Evolutionary conservation across 2,888 invertebrate genomes (phyloP), one percentile per base, ranked within the genome.

Genomic region (Acanthopleura granulata): DNA sequence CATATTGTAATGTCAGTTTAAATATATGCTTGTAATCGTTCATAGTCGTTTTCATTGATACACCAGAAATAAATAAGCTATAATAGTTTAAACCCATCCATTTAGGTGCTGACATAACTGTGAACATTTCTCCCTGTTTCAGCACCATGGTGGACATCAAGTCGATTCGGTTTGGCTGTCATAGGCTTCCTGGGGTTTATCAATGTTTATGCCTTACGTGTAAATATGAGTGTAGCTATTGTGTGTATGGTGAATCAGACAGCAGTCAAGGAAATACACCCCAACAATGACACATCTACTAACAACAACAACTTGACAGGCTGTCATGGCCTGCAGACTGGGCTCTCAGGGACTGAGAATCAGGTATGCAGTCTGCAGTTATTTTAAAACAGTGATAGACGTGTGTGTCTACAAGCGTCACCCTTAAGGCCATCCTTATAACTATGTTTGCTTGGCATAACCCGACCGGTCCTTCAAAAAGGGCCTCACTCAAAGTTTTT

Each of bases 131-230:
- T 4, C 57, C 27, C 50, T 22, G 27, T 77, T 77, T 51, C 78
- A 80, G 80, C 79, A 15, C 81, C 82, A 71, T 78, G 81, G 78
- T 87, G 84, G 83, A 81, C 81, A 15, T 89, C 89, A 11, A 80
- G 85, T 72, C 86, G 89, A 6, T 78, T 89, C 4, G 82, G 82
- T 9, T 78, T 89, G 69, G 88, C 89, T 4, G 62, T 89, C 25
- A 78, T 90, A 16, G 89, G 86, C 15, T 89, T 88, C 79, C 83
- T 89, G 71, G 88, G 88, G 50, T 89, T 82, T 94, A 95, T 88
- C 94, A 93, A 87, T 93, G 93, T 82, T 92, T 94, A 85, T 92
- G 94, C 92, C 49, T 85, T 92, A 85, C 89, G 92, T 14, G 91
- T 92, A 75, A 92, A 92, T 83, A 88, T 93, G 62, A 92, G 92